A percentile compares a stretch with the other conserved stretches of the same genome.
Evolutionary conservation across 2,888 invertebrate species (phyloP).

Genomic region (Oasisia sp.): DNA sequence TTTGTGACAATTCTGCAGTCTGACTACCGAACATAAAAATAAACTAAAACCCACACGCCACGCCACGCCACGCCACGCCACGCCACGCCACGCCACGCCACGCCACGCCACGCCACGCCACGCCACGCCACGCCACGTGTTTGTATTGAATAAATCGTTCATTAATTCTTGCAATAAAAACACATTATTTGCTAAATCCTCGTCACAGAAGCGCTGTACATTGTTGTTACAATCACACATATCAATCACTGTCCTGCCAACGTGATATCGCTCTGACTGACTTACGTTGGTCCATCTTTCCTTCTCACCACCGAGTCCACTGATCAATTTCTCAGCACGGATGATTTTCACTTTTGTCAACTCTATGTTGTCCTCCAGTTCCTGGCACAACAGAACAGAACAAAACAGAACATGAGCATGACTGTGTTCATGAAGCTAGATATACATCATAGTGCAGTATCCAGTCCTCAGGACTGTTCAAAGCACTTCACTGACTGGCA

Average conservation of each 20-base stretch:
- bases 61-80: too few species aligned
- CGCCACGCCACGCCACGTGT: too few species aligned
- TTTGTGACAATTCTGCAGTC: neutral
- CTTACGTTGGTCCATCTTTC: conserved; percentile 62
- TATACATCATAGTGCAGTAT: neutral
- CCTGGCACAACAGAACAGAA: conserved; percentile 41
- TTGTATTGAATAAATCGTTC: too few species aligned
- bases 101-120: too few species aligned
- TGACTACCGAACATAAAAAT: neutral
- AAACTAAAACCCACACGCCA: neutral
- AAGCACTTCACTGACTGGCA: too few species aligned
- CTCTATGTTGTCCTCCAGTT: conserved; percentile 63
- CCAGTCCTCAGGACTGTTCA: too few species aligned
- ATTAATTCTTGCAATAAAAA: too few species aligned
- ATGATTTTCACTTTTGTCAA: conserved; percentile 64
- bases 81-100: too few species aligned
- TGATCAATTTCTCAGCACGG: conserved; percentile 64
- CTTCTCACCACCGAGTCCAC: conserved; percentile 64
- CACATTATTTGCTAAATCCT: neutral
- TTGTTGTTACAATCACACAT: neutral
- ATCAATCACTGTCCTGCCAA: neutral
- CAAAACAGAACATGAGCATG: neutral
- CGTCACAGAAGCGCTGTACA: neutral
- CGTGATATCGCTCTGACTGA: neutral
- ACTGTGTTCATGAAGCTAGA: too few species aligned